Evolutionary conservation across 2,113 vertebrate genomes (phyloP), one percentile per base, ranked within the genome.

Genomic region (Nerophis lumbriciformis): DNA sequence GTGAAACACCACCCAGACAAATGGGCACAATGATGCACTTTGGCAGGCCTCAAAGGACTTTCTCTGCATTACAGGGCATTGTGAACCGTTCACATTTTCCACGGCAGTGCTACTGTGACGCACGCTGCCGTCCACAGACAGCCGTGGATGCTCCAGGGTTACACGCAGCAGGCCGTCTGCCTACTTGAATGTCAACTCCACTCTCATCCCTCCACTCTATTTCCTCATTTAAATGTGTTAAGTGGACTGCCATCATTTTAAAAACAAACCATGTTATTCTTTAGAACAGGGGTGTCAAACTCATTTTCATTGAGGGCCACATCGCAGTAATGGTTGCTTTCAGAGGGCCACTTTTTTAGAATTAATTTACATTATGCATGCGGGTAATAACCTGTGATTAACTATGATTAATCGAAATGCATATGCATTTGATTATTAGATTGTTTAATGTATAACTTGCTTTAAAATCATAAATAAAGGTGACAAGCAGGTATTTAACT

Each of bases 21-120:
- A 81, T 69, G 65, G 65, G 68, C 66, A 66, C 16, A 12, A 19
- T 48, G 42, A 70, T 55, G 55, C 64, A 70, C 60, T 66, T 45
- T 70, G 75, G 75, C 78, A 74, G 14, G 57, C 65, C 54, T 73
- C 59, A 66, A 51, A 70, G 56, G 52, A 28, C 61, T 65, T 48
- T 53, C 60, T 65, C 66, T 53, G 50, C 1, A 38, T 76, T 61
- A 75, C 62, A 57, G 65, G 62, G 53, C 15, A 63, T 59, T 55
- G 79, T 65, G 69, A 61, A 4, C 51, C 21, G 48, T 65, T 81
- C 70, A 78, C 61, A 69, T 77, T 84, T 84, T 86, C 78, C 80
- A 77, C 49, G 52, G 69, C 21, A 54, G 70, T 55, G 68, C 55
- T 65, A 55, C 66, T 1, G 39, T 73, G 72, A 79, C 63, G 45